These are phyloP conservation scores for Drosophila chauvacae DNA, from an alignment of 1,140 invertebrate species.

Conservation along the genomic window DNA sequence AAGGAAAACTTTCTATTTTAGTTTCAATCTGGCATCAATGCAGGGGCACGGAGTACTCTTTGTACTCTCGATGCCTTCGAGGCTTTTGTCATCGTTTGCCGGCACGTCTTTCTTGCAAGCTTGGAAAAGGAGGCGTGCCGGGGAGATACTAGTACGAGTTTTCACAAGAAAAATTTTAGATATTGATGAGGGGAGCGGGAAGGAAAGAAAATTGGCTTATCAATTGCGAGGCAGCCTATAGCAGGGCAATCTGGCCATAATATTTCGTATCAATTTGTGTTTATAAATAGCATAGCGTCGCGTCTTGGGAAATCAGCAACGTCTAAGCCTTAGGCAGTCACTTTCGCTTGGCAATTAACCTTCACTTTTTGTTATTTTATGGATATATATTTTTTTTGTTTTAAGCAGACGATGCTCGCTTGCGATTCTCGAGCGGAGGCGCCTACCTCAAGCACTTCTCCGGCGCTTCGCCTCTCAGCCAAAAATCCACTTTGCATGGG, in stretches of 20 bases:
- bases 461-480: background rate
- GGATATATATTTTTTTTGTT: background rate
- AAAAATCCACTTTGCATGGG: constrained; percentile 31
- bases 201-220: constrained; percentile 56
- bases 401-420: constrained; percentile 12
- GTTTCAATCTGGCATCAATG: constrained; percentile 33
- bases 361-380: constrained; percentile 61
- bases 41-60: constrained; percentile 19
- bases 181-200: constrained; percentile 26
- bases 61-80: constrained; percentile 20
- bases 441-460: constrained; percentile 64
- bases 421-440: constrained; percentile 60
- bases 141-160: constrained; percentile 32
- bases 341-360: constrained; percentile 75
- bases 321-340: constrained; percentile 32
- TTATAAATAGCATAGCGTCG: constrained; percentile 23
- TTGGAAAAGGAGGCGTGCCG: constrained; percentile 9
- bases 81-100: constrained; percentile 51
- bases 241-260: constrained; percentile 46
- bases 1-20: constrained; percentile 74
- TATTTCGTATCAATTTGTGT: constrained; percentile 33
- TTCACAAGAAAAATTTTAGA: constrained; percentile 71
- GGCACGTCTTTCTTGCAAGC: constrained; percentile 43
- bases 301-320: constrained; percentile 62
- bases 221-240: constrained; percentile 60